Conservation (phyloP, 2,888 invertebrate genomes). For the Falcaria lacertinaria region DNA sequence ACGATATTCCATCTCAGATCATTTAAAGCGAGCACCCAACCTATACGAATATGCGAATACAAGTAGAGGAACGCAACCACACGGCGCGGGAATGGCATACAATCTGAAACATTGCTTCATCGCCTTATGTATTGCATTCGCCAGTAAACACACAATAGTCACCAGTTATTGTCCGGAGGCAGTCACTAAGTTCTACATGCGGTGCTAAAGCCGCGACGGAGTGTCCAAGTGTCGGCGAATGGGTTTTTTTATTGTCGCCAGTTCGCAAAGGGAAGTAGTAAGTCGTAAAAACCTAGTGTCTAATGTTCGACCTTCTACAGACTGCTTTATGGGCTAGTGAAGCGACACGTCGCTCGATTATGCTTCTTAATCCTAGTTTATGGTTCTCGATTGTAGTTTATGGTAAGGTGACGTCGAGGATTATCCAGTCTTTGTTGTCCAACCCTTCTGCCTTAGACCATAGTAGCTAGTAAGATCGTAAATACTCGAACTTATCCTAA, state of each 20-base stretch:
- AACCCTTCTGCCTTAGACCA: slow-evolving; percentile 5
- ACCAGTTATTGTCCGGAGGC: neutral
- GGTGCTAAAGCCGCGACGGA: slow-evolving; percentile 38
- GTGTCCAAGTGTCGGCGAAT: slow-evolving; percentile 41
- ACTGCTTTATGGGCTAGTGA: slow-evolving; percentile 22
- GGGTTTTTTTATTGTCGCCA: slow-evolving; percentile 52
- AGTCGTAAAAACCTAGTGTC: slow-evolving; percentile 56
- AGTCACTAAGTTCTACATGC: slow-evolving; percentile 11
- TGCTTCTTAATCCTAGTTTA: slow-evolving; percentile 54
- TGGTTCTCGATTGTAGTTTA: slow-evolving; percentile 35
- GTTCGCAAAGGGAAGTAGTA: slow-evolving; percentile 60
- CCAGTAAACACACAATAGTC: neutral
- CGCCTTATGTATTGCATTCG: too few relatives aligned
- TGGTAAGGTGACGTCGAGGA: slow-evolving; percentile 2
- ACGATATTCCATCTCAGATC: too few relatives aligned
- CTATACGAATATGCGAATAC: too few relatives aligned
- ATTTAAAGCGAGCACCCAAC: too few relatives aligned
- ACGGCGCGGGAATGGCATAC: too few relatives aligned
- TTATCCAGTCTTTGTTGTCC: slow-evolving; percentile 11
- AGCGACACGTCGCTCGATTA: slow-evolving; percentile 33
- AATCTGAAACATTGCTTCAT: too few relatives aligned
- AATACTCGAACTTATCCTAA: too few relatives aligned
- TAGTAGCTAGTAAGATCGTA: too few relatives aligned
- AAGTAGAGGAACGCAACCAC: too few relatives aligned
- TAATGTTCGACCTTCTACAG: slow-evolving; percentile 45